These are phyloP conservation scores for Hydrochoerus hydrochaeris DNA, from an alignment of 2,113 vertebrate species.

Conservation along the genomic window DNA sequence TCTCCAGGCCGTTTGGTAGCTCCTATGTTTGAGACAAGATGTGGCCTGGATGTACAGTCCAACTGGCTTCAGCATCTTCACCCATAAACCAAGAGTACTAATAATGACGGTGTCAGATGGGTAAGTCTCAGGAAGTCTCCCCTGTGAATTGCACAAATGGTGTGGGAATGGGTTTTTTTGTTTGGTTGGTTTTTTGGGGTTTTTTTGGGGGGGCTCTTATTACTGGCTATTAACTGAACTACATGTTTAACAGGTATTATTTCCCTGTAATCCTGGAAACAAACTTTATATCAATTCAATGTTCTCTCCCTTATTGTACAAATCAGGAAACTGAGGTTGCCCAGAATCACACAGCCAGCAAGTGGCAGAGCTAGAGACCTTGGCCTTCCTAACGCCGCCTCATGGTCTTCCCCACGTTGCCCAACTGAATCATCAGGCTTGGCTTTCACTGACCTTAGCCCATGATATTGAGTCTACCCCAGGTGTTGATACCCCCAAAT, in stretches of 20 bases:
- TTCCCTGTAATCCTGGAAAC: neutral
- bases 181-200: no score
- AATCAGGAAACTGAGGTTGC: neutral
- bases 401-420: accelerated
- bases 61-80: neutral
- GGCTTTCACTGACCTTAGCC: neutral
- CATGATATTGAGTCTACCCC: neutral
- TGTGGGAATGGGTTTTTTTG: neutral
- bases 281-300: neutral
- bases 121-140: neutral
- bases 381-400: neutral
- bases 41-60: neutral
- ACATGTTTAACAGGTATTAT: neutral
- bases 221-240: neutral
- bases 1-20: neutral
- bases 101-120: neutral
- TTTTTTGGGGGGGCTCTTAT: neutral
- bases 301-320: neutral
- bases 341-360: neutral
- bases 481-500: neutral
- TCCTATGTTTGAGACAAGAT: neutral
- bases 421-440: neutral
- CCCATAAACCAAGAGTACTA: neutral
- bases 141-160: neutral
- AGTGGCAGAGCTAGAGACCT: neutral